Base-by-base conservation (phyloP, 2,888 invertebrate species). In the Cyclophora punctaria region DNA sequence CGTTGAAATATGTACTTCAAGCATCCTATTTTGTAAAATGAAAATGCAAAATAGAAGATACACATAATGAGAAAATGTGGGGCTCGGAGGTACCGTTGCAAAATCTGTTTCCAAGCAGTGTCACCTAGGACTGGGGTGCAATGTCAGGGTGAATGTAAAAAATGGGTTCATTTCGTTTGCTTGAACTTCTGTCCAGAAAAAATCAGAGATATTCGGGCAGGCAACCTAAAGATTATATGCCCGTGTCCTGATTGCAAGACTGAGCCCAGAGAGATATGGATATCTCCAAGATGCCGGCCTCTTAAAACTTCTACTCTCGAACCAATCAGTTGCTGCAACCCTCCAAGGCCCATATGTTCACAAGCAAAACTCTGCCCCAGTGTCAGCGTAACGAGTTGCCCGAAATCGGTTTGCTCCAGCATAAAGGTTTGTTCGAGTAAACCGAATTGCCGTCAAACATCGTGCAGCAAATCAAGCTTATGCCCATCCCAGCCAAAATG, bases 81-180 rank as follows among this genome's bases (percentile, higher is more conserved):
- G 3, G 71, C 62, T 62, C 67, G 70, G 3, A 79, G 78, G 55
- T 75, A 77, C 45, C 71, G 73, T 7, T 82, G 82, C 54, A 80
- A 74, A 63, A 67, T 78, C 34, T 82, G 81, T 53, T 60, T 60
- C 3, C 48, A 66, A 34, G 35, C 62, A 4, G 80, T 80, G 3
- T 64, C 50, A 4, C 59, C 60, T 3, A 79, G 68, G 44, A 79
- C 56, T 2, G 81, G 81, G 0, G 37, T 80, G n/a, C 78, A 73
- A 53, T 82, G 81, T 54, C 63, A 73, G 52, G 82, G 81, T 0
- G 75, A 72, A 34, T 82, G 81, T 49, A 65, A 66, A 41, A 77
- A 69, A 60, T 82, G 82, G 82, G 71, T 68, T 0, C 81, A 82
- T 56, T 82, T 43, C 58, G 63, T 64, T 43, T 82, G 81, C 50